Evolutionary conservation across 2,797 vertebrate species (phyloP), one percentile per base, ranked within the genome.

Genomic region (Antennarius maculatus): DNA sequence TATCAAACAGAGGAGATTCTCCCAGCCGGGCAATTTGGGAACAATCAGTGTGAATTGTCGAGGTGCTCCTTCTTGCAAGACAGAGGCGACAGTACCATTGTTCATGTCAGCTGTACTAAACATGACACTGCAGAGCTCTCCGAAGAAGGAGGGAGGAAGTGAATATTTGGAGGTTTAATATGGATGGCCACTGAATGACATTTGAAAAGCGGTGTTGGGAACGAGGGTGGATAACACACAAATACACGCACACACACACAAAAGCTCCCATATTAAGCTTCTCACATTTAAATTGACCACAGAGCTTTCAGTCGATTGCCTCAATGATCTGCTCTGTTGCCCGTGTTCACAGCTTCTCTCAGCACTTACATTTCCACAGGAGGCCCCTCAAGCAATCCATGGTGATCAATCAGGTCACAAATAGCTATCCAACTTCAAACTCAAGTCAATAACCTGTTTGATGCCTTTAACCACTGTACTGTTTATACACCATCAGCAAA

Each of bases 21-120:
- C 77, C 83, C 85, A 84, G 84, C 77, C 60, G 84, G 68, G 77
- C 86, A 89, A 91, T 92, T 91, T 89, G 73, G 86, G 84, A 91
- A 91, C 90, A 91, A 93, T 92, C 89, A 90, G 76, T 64, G 69
- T 23, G 76, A 87, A 91, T 87, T 87, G 91, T 90, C 53, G 58
- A 82, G 84, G 71, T 72, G 80, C 75, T 89, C 71, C 70, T 85
- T 79, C 65, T 62, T 39, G 63, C 74, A 72, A 79, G 84, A 67
- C 65, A 16, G 55, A 65, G 63, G 74, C 71, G 71, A 62, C 41
- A 68, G 73, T 71, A 59, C 80, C 75, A 88, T 84, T 86, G 90
- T 90, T 92, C 78, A 83, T 85, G 82, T 84, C 85, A 75, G 81
- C 71, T 55, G 67, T 69, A 56, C 75, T 88, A 82, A 83, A 79